Evolutionary conservation across 2,888 invertebrate species (phyloP).

Genomic region (Amaurobius ferox): DNA sequence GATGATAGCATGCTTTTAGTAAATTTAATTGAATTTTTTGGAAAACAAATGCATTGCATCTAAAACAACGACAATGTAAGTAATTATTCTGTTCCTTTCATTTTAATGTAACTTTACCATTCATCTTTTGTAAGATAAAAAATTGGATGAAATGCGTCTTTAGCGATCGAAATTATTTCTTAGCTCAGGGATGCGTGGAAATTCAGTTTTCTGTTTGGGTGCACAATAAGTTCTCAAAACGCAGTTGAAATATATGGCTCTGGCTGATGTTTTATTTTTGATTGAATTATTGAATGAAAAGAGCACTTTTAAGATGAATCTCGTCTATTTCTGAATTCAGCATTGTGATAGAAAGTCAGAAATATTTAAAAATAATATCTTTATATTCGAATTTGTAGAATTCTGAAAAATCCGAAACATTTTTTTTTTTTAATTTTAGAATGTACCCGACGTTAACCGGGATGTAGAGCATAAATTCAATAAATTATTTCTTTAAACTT

Average conservation of each 20-base stretch:
- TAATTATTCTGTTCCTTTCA: neutral
- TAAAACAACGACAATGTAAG: neutral
- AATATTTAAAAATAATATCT: too few relatives aligned
- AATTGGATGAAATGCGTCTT: neutral
- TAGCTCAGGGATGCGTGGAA: neutral
- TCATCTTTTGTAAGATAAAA: neutral
- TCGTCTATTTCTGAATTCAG: too few relatives aligned
- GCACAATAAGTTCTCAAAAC: conserved; percentile 14
- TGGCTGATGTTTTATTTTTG: neutral
- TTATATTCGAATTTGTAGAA: too few relatives aligned
- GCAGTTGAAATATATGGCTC: conserved; percentile 29
- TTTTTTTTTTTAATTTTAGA: too few relatives aligned
- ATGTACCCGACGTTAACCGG: too few relatives aligned
- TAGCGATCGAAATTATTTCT: conserved; percentile 5
- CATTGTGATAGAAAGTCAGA: too few relatives aligned
- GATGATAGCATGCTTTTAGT: neutral
- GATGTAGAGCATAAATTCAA: too few relatives aligned
- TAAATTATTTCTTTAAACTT: too few relatives aligned
- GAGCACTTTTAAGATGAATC: too few relatives aligned
- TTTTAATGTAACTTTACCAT: neutral
- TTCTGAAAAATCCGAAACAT: too few relatives aligned
- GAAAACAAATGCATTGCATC: conserved; percentile 1
- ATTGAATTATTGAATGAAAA: too few relatives aligned
- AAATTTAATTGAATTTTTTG: neutral
- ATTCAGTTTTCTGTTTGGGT: conserved; percentile 37